A percentile compares a stretch with the other conserved stretches of the same genome.
These are phyloP conservation scores for Paraescarpia echinospica DNA, from an alignment of 1,140 invertebrate genomes.

Conservation along the genomic window DNA sequence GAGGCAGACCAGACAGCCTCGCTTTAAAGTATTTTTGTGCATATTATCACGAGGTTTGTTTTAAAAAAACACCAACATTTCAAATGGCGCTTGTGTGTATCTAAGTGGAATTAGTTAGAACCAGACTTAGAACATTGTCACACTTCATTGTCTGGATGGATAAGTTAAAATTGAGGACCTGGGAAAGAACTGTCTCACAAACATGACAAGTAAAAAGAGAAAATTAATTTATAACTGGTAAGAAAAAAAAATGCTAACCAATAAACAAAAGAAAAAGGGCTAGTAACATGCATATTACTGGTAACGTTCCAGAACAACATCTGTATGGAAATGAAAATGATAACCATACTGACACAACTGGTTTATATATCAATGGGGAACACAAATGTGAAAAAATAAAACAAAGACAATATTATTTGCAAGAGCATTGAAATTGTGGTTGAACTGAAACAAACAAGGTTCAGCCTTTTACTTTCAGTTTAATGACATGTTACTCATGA, in stretches of 20 bases:
- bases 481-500: background rate
- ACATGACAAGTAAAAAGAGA: background rate
- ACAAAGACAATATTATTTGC: background rate
- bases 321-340: too few species aligned
- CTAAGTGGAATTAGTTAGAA: too few species aligned
- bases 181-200: background rate
- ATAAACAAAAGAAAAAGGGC: background rate
- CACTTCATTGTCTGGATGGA: background rate
- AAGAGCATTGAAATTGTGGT: background rate
- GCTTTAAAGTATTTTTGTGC: background rate
- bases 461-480: too few species aligned
- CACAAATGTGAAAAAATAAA: background rate
- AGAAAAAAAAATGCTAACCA: background rate
- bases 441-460: background rate
- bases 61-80: background rate
- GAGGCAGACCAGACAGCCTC: background rate
- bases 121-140: background rate
- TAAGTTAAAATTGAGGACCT: background rate
- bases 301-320: background rate
- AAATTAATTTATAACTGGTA: background rate
- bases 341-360: background rate
- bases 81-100: background rate
- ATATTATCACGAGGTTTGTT: background rate
- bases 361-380: background rate
- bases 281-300: background rate